These are phyloP conservation scores for Hydrozoanthus gracilis DNA, from an alignment of 92 coral and sea anemone genomes.

Conservation along the genomic window DNA sequence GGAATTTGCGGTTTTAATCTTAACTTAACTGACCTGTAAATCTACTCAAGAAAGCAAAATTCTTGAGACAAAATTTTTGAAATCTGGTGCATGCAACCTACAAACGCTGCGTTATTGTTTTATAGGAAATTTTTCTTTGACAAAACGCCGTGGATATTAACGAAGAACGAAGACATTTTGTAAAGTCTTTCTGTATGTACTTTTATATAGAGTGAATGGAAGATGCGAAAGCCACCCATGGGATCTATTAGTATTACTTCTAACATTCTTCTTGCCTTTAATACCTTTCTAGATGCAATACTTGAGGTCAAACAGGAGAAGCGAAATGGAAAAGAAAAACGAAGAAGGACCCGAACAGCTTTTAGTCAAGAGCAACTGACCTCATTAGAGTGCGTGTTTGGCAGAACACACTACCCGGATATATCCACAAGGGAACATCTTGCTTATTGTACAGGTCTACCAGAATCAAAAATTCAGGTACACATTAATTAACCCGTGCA, in stretches of 20 bases:
- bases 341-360: constrained; percentile 41
- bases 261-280: background rate
- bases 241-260: background rate
- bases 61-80: too few species aligned
- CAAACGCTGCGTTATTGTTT: too few species aligned
- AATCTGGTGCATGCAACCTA: too few species aligned
- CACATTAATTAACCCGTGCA: background rate
- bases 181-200: too few species aligned
- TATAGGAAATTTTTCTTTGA: too few species aligned
- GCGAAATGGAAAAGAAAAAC: constrained; percentile 4
- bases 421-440: constrained; percentile 25
- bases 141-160: too few species aligned
- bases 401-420: constrained; percentile 39
- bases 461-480: constrained; percentile 44
- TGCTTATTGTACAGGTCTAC: constrained; percentile 28
- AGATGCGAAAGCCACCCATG: too few species aligned
- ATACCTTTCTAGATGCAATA: constrained; percentile 30
- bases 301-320: constrained; percentile 33
- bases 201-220: too few species aligned
- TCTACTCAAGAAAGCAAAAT: too few species aligned
- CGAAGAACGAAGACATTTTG: too few species aligned
- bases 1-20: too few species aligned
- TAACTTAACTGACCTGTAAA: too few species aligned
- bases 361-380: constrained; percentile 45
- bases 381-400: constrained; percentile 27